Evolutionary conservation across 2,888 invertebrate genomes (phyloP).

Genomic region (Chromoteleia sp.): DNA sequence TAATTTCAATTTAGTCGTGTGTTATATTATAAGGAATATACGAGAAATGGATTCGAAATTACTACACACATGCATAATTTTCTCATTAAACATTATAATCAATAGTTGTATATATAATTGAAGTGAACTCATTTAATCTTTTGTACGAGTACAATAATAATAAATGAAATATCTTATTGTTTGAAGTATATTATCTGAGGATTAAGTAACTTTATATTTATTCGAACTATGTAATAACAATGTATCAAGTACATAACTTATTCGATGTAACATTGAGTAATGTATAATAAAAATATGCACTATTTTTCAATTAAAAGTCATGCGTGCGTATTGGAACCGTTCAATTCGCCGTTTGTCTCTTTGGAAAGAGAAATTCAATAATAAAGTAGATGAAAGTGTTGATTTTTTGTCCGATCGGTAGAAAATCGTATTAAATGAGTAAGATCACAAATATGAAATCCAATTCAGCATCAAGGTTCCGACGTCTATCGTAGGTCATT

Average conservation of each 20-base stretch:
- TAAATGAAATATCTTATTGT: neutral
- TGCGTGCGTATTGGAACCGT: neutral
- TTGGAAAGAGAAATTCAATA: conserved; percentile 18
- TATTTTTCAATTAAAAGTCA: neutral
- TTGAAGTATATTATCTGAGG: too few relatives aligned
- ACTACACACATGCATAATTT: conserved; percentile 18
- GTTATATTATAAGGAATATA: conserved; percentile 3
- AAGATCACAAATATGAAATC: conserved; percentile 54
- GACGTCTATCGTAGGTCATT: conserved; percentile 43
- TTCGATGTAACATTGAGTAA: neutral
- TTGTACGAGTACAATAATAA: neutral
- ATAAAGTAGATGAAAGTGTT: conserved; percentile 19
- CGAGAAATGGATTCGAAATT: conserved; percentile 1
- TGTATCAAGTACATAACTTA: neutral
- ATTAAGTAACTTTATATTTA: neutral
- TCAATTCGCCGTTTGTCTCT: conserved; percentile 20
- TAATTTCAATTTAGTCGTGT: conserved; percentile 1
- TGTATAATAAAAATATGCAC: neutral
- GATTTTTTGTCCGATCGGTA: conserved; percentile 10
- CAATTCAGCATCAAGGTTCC: conserved; percentile 24
- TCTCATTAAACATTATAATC: conserved; percentile 40
- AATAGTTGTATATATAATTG: neutral
- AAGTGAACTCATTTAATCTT: neutral
- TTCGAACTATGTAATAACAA: neutral
- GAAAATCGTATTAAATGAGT: conserved; percentile 29